Evolutionary conservation across 1,140 invertebrate species (phyloP).

Genomic region (Eriosoma lanigerum): DNA sequence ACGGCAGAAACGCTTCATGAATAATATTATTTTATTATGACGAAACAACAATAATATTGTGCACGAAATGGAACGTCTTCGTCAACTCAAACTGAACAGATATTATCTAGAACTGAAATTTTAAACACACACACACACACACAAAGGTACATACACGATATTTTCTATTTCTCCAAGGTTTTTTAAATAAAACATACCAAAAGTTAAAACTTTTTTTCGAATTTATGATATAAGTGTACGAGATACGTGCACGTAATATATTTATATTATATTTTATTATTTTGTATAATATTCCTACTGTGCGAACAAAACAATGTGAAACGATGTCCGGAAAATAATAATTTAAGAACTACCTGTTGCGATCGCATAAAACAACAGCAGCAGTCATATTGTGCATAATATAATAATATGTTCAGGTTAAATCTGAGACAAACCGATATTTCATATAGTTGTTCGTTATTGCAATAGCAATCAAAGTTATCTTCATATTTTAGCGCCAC

Average conservation of each 20-base stretch:
- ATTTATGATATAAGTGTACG: conserved; percentile 22
- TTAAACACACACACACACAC: neutral
- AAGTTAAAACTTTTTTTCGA: conserved; percentile 3
- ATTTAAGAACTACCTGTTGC: neutral
- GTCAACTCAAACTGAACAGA: conserved; percentile 48
- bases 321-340: neutral
- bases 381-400: too few species aligned
- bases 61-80: conserved; percentile 52
- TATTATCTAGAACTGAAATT: conserved; percentile 30
- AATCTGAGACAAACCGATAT: neutral
- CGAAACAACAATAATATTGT: conserved; percentile 49
- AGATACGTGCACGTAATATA: conserved; percentile 11
- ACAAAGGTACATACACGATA: neutral
- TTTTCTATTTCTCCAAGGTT: neutral
- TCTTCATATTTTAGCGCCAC: neutral
- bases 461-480: neutral
- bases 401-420: neutral
- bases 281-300: neutral
- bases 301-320: conserved; percentile 17
- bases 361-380: neutral
- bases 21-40: conserved; percentile 48
- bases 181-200: neutral
- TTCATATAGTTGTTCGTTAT: neutral
- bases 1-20: conserved; percentile 47
- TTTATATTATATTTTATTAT: neutral